Conservation (phyloP, 2,888 invertebrate species). For the Saturnia japonica region DNA sequence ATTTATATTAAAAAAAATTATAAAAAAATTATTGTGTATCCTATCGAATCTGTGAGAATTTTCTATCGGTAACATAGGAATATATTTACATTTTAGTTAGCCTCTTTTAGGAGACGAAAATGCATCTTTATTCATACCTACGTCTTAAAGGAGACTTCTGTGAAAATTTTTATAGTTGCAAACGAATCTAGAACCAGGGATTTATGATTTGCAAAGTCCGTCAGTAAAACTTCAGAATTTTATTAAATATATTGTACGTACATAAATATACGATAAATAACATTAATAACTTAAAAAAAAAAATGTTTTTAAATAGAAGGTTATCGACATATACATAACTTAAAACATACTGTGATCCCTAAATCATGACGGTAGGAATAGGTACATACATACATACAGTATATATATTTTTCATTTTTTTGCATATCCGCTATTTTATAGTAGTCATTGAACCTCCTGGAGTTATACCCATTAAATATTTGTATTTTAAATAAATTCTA, state of each 20-base stretch:
- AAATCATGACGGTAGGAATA: not conserved
- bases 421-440: slow-evolving; percentile 16
- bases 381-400: not conserved
- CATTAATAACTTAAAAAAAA: not conserved
- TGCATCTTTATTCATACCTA: no score
- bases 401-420: not conserved
- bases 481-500: not conserved
- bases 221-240: not conserved
- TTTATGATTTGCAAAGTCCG: not conserved
- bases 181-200: not conserved
- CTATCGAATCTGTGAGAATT: no score
- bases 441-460: slow-evolving; percentile 2
- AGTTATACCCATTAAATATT: not conserved
- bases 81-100: no score
- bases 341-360: not conserved
- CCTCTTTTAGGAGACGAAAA: no score
- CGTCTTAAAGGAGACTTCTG: no score
- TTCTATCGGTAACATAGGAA: no score
- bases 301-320: not conserved
- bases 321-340: not conserved
- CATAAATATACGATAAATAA: not conserved
- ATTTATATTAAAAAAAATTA: no score
- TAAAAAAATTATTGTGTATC: no score
- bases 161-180: no score
- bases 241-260: not conserved